A percentile compares a stretch with the other conserved stretches of the same genome.
Conservation (phyloP, 2,888 invertebrate species). For the Schizaphis graminum region DNA sequence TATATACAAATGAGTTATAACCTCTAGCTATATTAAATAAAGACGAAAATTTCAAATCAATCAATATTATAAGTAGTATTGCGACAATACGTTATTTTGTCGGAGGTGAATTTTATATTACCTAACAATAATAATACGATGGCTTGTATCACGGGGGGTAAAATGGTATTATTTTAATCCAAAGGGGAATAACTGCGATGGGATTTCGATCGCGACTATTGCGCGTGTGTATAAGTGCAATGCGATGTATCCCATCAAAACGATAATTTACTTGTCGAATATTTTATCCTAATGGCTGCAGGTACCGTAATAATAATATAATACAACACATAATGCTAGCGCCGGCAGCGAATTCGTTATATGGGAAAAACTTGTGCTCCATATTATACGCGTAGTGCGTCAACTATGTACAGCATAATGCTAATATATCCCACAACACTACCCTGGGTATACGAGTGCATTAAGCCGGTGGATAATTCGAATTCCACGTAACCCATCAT, state of each 20-base stretch:
- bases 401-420: neutral
- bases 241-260: constrained; percentile 61
- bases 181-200: constrained; percentile 45
- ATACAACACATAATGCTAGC: neutral
- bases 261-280: constrained; percentile 54
- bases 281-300: constrained; percentile 45
- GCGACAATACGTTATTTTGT: neutral
- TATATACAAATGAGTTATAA: neutral
- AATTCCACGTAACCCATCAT: neutral
- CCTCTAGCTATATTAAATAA: neutral
- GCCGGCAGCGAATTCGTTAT: neutral
- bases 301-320: neutral
- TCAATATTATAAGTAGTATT: neutral
- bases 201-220: constrained; percentile 29
- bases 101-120: neutral
- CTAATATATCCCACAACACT: neutral
- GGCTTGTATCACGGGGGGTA: neutral
- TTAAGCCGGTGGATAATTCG: neutral
- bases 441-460: neutral
- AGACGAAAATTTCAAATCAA: neutral
- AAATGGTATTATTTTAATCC: constrained; percentile 13
- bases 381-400: neutral
- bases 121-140: neutral
- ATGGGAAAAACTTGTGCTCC: neutral
- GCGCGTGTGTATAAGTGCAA: constrained; percentile 43